Conservation (phyloP, 2,113 vertebrate species). For the Neodontobutis hainanensis region DNA sequence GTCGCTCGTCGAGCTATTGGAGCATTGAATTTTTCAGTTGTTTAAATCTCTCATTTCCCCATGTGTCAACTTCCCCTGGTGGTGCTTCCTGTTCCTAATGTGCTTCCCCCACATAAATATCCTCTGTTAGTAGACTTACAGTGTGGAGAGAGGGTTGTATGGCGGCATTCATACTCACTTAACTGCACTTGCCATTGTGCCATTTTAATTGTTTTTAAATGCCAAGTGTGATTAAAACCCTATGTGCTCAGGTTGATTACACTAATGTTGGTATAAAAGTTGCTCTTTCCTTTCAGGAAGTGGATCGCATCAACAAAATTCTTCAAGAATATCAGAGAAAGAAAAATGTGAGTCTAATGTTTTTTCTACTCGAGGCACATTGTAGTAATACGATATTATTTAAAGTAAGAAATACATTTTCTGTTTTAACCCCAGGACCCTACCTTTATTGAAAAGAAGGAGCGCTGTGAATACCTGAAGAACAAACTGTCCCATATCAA, state of each 20-base stretch:
- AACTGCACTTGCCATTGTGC: neutral
- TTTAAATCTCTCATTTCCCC: constrained; percentile 33
- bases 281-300: constrained; percentile 80
- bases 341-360: constrained; percentile 86
- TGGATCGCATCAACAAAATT: constrained; percentile 89
- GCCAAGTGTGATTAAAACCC: neutral
- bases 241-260: neutral
- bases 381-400: no score
- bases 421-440: constrained; percentile 81
- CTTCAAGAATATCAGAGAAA: constrained; percentile 93
- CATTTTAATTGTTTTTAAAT: neutral
- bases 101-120: constrained; percentile 40
- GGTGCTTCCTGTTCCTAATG: constrained; percentile 48
- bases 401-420: neutral
- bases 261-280: neutral
- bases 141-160: neutral
- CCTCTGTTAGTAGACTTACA: neutral
- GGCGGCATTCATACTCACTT: neutral
- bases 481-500: constrained; percentile 98
- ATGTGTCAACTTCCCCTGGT: constrained; percentile 30
- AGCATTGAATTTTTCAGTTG: neutral
- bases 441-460: constrained; percentile 95
- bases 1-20: no score
- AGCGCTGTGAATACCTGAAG: constrained; percentile 97
- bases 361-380: neutral